These are phyloP conservation scores for Phytoseiulus persimilis DNA, from an alignment of 2,888 invertebrate genomes.

Conservation along the genomic window DNA sequence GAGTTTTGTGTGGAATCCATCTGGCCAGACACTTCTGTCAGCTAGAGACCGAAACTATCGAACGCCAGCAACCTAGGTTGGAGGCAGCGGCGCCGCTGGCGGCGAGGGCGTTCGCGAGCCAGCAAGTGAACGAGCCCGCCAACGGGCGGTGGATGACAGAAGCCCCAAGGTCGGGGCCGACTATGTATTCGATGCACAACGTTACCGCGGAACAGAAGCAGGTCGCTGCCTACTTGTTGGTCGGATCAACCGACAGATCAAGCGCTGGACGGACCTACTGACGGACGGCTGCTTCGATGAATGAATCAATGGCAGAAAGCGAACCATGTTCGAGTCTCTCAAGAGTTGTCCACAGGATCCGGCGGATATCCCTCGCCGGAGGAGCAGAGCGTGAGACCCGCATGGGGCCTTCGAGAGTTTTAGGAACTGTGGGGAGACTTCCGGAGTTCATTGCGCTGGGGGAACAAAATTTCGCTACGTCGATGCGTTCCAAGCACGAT, in stretches of 20 bases:
- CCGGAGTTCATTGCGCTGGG: no score
- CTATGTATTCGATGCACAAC: constrained; percentile 5
- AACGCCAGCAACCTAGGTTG: neutral
- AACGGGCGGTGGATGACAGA: neutral
- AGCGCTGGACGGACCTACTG: neutral
- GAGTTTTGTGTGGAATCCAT: neutral
- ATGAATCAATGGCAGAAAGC: neutral
- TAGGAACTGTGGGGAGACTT: no score
- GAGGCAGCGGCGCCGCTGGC: neutral
- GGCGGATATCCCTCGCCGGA: no score
- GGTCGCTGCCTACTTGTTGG: neutral
- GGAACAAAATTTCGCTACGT: no score
- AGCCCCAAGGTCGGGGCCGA: constrained; percentile 5
- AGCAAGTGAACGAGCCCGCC: neutral
- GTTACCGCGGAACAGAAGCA: neutral
- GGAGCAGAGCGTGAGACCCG: no score
- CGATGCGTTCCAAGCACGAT: no score
- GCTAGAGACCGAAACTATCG: neutral
- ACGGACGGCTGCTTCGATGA: neutral
- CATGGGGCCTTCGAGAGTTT: no score
- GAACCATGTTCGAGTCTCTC: neutral
- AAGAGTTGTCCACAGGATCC: neutral
- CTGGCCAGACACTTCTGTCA: neutral
- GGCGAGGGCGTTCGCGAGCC: neutral
- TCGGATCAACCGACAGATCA: neutral